Evolutionary conservation across 2,113 vertebrate species (phyloP), one percentile per base, ranked within the genome.

Genomic region (Rhynchopsitta pachyrhyncha): DNA sequence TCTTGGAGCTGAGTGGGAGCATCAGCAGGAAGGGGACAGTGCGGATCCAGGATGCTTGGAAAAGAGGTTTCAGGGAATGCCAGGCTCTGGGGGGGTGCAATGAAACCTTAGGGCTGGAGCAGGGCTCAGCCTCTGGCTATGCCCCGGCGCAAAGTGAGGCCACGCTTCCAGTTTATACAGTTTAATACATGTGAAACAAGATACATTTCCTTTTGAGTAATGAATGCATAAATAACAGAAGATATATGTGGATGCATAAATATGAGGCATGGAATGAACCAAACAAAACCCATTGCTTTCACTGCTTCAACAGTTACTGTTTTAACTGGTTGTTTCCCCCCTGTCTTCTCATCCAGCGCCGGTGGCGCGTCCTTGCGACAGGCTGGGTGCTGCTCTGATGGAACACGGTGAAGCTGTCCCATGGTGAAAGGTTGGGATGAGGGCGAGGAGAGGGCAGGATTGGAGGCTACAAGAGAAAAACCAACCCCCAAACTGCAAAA

Each of bases 141-240:
- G 12, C 1, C 75, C 74, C 4, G 37, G 70, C 81, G 93, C 94
- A 96, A 85, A 97, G 94, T 75, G 83, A 97, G 88, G 90, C 94
- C 94, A 96, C 16, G 50, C 96, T 91, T 97, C 97, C 97, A 97
- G 97, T 97, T 97, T 96, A 97, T 97, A 96, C 70, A 97, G 95
- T 97, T 97, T 97, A 97, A 97, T 97, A 97, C 90, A 95, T 96
- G 97, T 97, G 97, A 96, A 97, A 93, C 93, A 91, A 96, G 97
- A 97, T 97, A 97, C 97, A 97, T 94, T 96, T 93, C 93, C 84
- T 89, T 94, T 47, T 50, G 96, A 96, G 92, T 97, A 97, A 97
- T 97, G 95, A 46, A 96, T 93, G 95, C 97, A 95, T 94, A 92
- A 94, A 91, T 96, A 97, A 97, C 96, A 97, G 94, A 96, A 96